phyloP scores from a whole-genome alignment of 2,888 invertebrate genomes.

The Stegophylla sp. region DNA sequence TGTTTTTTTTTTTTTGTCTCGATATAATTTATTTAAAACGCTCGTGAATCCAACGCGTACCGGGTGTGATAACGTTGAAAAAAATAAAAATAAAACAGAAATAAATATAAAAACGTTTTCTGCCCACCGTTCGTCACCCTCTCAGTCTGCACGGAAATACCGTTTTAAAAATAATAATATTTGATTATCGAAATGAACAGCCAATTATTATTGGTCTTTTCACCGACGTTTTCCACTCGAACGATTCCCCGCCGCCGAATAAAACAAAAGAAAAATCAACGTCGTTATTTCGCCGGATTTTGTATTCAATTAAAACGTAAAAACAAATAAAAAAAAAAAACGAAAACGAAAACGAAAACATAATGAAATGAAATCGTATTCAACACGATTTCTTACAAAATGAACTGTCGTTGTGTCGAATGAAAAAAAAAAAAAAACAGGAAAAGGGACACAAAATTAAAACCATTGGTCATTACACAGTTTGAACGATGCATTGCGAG shows the following conservation, averaged over 20 bases:
- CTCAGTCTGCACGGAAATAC: not conserved
- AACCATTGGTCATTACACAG: constrained; percentile 8
- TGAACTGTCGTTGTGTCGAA: not conserved
- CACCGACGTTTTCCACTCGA: not conserved
- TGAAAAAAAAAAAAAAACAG: not conserved
- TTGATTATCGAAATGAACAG: constrained; percentile 19
- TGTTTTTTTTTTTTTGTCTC: not conserved
- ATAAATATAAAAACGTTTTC: not conserved
- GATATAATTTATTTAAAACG: not conserved
- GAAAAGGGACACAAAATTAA: not conserved
- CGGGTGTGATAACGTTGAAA: not conserved
- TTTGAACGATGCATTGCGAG: not conserved
- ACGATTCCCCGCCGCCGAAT: not conserved
- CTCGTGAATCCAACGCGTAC: not conserved
- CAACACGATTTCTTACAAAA: constrained; percentile 19
- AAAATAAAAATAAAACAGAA: not conserved
- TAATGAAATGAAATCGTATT: constrained; percentile 8
- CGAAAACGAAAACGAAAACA: too few relatives aligned
- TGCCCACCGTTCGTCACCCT: too few relatives aligned
- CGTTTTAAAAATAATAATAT: constrained; percentile 1
- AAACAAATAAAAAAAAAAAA: not conserved
- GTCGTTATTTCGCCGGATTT: constrained; percentile 15
- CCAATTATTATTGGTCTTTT: constrained; percentile 21
- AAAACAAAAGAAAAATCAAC: constrained; percentile 2
- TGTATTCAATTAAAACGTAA: constrained; percentile 4